phyloP scores from a whole-genome alignment of 1,140 invertebrate species.

The Orchestia grillus region DNA sequence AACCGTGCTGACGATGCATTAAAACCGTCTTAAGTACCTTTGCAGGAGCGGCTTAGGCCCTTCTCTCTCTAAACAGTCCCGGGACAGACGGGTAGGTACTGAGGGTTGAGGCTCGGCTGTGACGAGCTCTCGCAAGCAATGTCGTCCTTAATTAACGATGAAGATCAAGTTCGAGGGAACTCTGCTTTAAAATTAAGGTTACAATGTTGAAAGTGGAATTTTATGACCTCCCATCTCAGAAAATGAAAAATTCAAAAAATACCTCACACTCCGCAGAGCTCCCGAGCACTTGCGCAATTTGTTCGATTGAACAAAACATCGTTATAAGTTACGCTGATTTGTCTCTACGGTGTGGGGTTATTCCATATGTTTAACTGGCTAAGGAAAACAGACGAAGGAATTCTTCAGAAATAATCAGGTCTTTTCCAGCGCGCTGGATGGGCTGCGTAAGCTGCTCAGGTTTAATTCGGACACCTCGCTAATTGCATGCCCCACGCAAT shows the following conservation, averaged over 20 bases:
- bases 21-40: background rate
- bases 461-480: background rate
- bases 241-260: background rate
- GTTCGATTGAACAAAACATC: background rate
- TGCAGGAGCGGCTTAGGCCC: background rate
- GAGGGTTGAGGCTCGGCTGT: background rate
- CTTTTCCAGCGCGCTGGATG: background rate
- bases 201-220: background rate
- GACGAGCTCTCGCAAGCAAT: background rate
- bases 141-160: background rate
- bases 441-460: background rate
- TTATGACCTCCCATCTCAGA: background rate
- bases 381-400: background rate
- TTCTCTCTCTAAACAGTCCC: background rate
- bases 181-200: background rate
- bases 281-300: background rate
- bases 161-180: background rate
- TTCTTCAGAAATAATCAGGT: background rate
- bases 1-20: conserved; percentile 2
- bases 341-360: no score
- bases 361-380: no score
- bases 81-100: background rate
- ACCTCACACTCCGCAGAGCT: background rate
- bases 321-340: background rate
- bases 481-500: background rate